Evolutionary conservation across 1,140 invertebrate species (phyloP), one percentile per base, ranked within the genome.

Genomic region (Orius laevigatus): DNA sequence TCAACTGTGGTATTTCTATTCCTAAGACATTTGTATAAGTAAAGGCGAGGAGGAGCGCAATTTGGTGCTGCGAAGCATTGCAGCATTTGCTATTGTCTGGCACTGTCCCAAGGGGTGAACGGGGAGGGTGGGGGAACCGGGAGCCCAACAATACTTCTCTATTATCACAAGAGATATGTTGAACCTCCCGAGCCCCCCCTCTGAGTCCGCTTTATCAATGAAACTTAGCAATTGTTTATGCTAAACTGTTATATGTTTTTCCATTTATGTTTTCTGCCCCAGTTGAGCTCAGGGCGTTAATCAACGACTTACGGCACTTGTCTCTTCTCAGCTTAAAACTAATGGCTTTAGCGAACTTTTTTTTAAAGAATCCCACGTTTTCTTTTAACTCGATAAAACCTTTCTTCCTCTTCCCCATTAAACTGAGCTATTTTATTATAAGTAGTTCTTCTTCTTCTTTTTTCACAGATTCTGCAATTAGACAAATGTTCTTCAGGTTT

Each of bases 1-100:
- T 32, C 43, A n/a, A 32, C 43, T 45, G 43, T 45, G 43, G 43
- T 45, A 45, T 45, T 45, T 32, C 43, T 45, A 45, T 32, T 45
- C 43, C 25, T 45, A 45, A 45, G 43, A 45, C 43, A 45, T 45
- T 45, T 45, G 43, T 45, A 45, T 45, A 45, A 45, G 43, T 45
- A 45, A 45, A 45, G 25, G 43, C 43, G 20, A 32, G 43, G 43
- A n/a, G n/a, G 25, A 45, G 43, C 43, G 43, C 43, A 45, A 45
- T 45, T 45, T 31, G 25, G 25, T 45, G 43, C 43, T 32, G 43
- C 43, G 43, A 45, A 45, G 43, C 43, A 45, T 45, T 45, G 43
- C 43, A 45, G 43, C 32, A n/a, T 31, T 19, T 16, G 40, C 40
- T 45, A 45, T 45, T 45, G 43, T 45, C 43, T 45, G 43, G 43